A percentile compares a stretch with the other conserved stretches of the same genome.
Conservation (phyloP, 2,888 invertebrate species). For the Apodemia zela region DNA sequence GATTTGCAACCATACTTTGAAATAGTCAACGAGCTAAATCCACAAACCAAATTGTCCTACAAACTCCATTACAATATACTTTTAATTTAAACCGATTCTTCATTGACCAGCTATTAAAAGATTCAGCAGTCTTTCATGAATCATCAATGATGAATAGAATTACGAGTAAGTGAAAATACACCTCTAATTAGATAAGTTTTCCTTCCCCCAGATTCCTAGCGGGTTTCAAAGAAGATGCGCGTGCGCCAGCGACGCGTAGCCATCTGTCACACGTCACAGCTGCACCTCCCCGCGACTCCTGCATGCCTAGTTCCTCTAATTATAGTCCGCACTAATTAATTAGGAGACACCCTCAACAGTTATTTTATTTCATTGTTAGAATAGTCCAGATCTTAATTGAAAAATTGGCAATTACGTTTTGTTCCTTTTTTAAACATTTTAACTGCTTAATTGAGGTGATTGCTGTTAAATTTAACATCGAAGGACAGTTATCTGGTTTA, state of each 20-base stretch:
- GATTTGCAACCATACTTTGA: no score
- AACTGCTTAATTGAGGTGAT: constrained; percentile 22
- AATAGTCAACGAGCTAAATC: no score
- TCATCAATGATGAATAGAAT: constrained; percentile 40
- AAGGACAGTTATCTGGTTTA: neutral
- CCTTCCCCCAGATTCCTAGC: constrained; percentile 46
- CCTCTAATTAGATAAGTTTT: constrained; percentile 64
- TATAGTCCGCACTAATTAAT: constrained; percentile 69
- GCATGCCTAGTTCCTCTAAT: constrained; percentile 52
- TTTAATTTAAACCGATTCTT: no score
- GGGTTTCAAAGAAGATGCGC: constrained; percentile 55
- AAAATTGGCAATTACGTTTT: constrained; percentile 37
- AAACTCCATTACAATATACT: no score
- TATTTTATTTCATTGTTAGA: constrained; percentile 37
- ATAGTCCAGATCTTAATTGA: constrained; percentile 34
- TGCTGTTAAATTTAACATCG: constrained; percentile 4
- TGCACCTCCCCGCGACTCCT: constrained; percentile 53
- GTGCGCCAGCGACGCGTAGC: constrained; percentile 65
- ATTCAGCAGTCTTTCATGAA: constrained; percentile 23
- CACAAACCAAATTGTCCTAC: no score
- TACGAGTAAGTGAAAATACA: constrained; percentile 53
- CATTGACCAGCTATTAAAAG: no score
- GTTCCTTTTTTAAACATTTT: constrained; percentile 28
- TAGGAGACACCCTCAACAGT: constrained; percentile 39
- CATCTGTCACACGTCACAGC: constrained; percentile 70